Evolutionary conservation across 2,888 invertebrate genomes (phyloP), one percentile per base, ranked within the genome.

Genomic region (Orthosia cruda): DNA sequence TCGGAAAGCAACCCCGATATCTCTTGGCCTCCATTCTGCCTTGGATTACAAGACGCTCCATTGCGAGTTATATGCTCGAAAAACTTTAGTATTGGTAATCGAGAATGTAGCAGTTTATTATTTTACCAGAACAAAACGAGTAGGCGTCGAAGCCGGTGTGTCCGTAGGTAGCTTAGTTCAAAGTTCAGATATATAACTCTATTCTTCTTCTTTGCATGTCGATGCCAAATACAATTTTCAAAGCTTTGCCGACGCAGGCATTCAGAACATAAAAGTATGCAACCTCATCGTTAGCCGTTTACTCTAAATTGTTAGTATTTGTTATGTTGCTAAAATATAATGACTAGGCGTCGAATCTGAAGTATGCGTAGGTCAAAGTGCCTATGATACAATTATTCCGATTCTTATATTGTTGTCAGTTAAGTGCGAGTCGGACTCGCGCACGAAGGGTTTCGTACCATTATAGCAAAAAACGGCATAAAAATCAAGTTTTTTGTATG

Each of bases 311-410:
- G 15, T 61, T n/a, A 45, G 13, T 16, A 15, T 45, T 64, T 4
- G 50, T 7, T 47, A 13, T 57, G 47, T 62, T 71, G 61, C 65
- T 77, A 26, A 0, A 49, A 32, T 2, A 18, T 52, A 52, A 57
- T 7, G 13, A 20, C 13, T 20, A 80, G 57, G 73, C 57, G 52
- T 63, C 12, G 15, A 52, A 15, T 47, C 13, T 3, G 13, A 16
- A 18, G 15, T 67, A 20, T 50, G 45, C 20, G 1, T 55, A 57
- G 55, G 15, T 26, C 2, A 23, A 55, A 54, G n/a, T 54, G 4
- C 20, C n/a, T 2, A 13, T 54, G 20, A 4, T 4, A 20, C 13
- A 52, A 11, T 11, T 52, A n/a, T 3, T n/a, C n/a, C 18, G 50
- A 40, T 40, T 40, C 40, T 40, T 9, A 32, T 32, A 7, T 32